Evolutionary conservation across 2,797 vertebrate species (phyloP).

Genomic region (Cottoperca gobio): DNA sequence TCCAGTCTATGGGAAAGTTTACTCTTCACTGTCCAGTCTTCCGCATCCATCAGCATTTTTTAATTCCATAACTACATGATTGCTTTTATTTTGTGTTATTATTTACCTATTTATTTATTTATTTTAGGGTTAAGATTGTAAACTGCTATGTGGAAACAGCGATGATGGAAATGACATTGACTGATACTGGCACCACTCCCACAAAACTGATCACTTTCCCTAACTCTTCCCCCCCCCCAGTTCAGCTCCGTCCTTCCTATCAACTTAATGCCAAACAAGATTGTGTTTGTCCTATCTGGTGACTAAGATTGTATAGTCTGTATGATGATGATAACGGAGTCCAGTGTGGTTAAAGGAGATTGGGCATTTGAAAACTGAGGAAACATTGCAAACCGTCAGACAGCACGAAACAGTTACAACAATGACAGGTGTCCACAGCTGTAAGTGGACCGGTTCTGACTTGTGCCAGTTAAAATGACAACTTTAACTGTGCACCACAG

Average conservation of each 20-base stretch:
- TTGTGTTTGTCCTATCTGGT: conserved; percentile 11
- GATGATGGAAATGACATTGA: conserved; percentile 7
- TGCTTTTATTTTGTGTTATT: not conserved
- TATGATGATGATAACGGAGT: conserved; percentile 32
- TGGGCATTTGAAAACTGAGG: not conserved
- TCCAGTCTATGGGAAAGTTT: not conserved
- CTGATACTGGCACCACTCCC: not conserved
- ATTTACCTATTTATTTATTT: not conserved
- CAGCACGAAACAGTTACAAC: not conserved
- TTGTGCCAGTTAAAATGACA: not conserved
- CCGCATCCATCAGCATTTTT: not conserved
- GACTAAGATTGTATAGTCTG: conserved; percentile 19
- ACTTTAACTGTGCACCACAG: not conserved
- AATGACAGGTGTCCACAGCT: not conserved
- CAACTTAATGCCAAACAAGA: conserved; percentile 7
- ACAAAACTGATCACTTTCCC: conserved; percentile 1
- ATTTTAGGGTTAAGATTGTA: not conserved
- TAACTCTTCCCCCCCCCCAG: no score
- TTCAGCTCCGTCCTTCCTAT: conserved; percentile 13
- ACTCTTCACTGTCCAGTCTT: conserved; percentile 1
- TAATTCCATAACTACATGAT: not conserved
- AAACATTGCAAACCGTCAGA: not conserved
- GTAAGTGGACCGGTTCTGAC: no score
- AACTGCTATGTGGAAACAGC: not conserved
- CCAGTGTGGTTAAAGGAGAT: conserved; percentile 18